Conservation (phyloP, 2,113 vertebrate species). For the Boleophthalmus pectinirostris region DNA sequence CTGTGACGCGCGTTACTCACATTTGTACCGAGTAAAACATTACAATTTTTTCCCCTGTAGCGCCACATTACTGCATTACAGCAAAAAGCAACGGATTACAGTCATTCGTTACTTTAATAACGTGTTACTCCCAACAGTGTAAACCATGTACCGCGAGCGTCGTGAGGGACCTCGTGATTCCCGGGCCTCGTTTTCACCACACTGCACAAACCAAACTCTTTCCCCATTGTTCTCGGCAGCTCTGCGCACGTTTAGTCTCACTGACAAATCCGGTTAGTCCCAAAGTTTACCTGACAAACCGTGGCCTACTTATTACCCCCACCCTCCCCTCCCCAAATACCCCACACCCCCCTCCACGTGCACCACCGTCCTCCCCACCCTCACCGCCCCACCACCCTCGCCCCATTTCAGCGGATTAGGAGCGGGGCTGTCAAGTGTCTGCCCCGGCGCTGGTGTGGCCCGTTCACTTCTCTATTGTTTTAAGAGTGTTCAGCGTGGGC, state of each 20-base stretch:
- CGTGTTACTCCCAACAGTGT: too few species aligned
- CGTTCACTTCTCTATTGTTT: conserved; percentile 53
- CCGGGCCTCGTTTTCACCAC: too few species aligned
- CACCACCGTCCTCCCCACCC: conserved; percentile 39
- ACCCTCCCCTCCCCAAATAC: conserved; percentile 53
- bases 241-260: conserved; percentile 72
- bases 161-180: too few species aligned
- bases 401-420: conserved; percentile 87
- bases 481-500: conserved; percentile 49
- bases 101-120: too few species aligned
- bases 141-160: too few species aligned
- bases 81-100: too few species aligned
- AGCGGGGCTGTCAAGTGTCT: conserved; percentile 85
- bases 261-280: conserved; percentile 85
- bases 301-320: conserved; percentile 83
- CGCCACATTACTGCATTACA: too few species aligned
- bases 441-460: conserved; percentile 16
- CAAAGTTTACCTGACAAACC: conserved; percentile 86
- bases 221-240: conserved; percentile 54
- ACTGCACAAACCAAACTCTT: too few species aligned
- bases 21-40: too few species aligned
- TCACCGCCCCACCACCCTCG: too few species aligned
- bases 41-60: too few species aligned
- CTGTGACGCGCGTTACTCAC: too few species aligned
- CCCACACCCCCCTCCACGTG: not conserved